phyloP scores from a whole-genome alignment of 2,888 invertebrate genomes.

The Tyria jacobaeae region DNA sequence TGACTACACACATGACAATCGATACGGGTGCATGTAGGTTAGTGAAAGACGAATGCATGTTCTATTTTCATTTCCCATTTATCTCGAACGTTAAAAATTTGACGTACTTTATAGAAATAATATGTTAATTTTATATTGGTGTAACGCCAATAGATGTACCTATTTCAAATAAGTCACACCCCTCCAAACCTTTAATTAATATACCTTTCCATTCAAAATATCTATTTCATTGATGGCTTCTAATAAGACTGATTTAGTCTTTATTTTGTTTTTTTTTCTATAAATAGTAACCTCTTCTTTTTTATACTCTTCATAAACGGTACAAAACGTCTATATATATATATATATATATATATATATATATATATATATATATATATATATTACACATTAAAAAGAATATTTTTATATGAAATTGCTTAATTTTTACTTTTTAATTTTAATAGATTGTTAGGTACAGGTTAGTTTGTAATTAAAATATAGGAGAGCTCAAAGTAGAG shows the following conservation, averaged over 20 bases:
- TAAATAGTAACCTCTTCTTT: neutral
- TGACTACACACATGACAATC: conserved; percentile 19
- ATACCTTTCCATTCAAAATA: neutral
- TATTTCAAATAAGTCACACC: neutral
- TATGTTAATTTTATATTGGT: neutral
- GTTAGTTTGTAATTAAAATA: neutral
- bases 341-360: too few species aligned
- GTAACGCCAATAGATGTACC: neutral
- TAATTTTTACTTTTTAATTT: neutral
- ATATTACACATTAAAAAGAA: neutral
- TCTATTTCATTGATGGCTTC: neutral
- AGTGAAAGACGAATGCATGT: conserved; percentile 6
- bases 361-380: too few species aligned
- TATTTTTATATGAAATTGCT: neutral
- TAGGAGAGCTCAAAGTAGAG: neutral
- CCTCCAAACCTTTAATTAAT: neutral
- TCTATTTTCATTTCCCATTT: neutral
- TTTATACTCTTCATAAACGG: neutral
- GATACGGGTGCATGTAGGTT: conserved; percentile 11
- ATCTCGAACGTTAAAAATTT: neutral
- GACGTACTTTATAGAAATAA: neutral
- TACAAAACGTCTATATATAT: too few species aligned
- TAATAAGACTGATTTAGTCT: neutral
- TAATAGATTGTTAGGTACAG: too few species aligned
- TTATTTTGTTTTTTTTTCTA: neutral